A percentile compares a stretch with the other conserved stretches of the same genome.
Conservation (phyloP, 2,113 vertebrate species). For the Tachuris rubrigastra region DNA sequence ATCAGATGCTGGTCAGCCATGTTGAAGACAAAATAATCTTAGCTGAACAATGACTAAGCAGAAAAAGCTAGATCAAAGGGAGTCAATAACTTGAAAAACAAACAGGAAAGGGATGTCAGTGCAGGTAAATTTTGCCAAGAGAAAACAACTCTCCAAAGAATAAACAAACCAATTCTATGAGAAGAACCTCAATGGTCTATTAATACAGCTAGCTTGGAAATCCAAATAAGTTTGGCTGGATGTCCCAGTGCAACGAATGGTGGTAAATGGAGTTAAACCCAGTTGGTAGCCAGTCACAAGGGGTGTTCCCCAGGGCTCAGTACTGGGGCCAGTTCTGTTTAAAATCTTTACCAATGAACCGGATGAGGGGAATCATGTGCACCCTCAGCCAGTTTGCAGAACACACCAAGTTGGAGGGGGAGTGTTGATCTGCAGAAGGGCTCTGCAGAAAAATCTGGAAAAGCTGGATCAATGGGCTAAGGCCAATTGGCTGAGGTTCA, state of each 20-base stretch:
- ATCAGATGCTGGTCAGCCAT: neutral
- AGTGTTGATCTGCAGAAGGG: neutral
- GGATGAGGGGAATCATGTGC: neutral
- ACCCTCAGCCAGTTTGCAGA: neutral
- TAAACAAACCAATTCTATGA: neutral
- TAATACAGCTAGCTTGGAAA: neutral
- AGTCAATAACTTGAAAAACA: neutral
- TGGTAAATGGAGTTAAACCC: neutral
- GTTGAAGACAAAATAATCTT: neutral
- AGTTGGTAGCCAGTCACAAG: neutral
- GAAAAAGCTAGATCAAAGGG: neutral
- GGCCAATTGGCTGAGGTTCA: neutral
- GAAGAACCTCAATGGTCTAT: neutral
- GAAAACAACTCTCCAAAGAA: neutral
- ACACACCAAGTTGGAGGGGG: neutral
- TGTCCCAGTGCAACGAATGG: neutral
- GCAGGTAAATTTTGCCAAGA: neutral
- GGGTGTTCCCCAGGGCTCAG: no score
- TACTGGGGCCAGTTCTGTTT: neutral
- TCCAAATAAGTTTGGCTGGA: neutral
- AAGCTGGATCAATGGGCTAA: rapidly evolving
- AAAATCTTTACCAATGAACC: neutral
- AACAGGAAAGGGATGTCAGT: neutral
- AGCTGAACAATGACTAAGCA: neutral
- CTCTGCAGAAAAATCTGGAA: neutral